These are phyloP conservation scores for Passerculus sandwichensis DNA, from an alignment of 2,797 vertebrate species.

Conservation along the genomic window DNA sequence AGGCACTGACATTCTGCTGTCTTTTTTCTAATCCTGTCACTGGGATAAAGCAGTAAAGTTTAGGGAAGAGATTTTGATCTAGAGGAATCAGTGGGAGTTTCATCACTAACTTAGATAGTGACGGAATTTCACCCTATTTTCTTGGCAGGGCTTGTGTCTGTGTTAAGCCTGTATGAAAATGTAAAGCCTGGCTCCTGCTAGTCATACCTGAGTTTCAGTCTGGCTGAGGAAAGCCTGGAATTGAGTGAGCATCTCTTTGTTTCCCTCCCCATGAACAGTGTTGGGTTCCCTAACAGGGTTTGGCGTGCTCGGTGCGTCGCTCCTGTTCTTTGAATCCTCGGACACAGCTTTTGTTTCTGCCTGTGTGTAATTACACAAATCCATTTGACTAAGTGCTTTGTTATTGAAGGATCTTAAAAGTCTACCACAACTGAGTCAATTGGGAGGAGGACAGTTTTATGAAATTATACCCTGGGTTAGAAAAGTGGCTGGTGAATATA, in stretches of 20 bases:
- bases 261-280: accelerated
- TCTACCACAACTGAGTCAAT: not conserved
- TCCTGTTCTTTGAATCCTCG: not conserved
- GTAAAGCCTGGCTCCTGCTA: not conserved
- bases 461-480: not conserved
- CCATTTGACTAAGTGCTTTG: not conserved
- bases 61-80: not conserved
- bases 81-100: not conserved
- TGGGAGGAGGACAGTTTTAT: not conserved
- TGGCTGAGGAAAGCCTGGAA: not conserved
- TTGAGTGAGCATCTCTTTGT: not conserved
- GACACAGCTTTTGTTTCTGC: not conserved
- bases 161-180: not conserved
- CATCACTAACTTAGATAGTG: not conserved
- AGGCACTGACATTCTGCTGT: not conserved
- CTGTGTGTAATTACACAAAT: not conserved
- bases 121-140: not conserved
- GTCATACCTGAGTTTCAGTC: not conserved
- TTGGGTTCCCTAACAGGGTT: not conserved
- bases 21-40: not conserved
- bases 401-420: not conserved
- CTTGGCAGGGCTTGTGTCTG: not conserved
- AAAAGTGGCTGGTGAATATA: not conserved
- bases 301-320: accelerated
- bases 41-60: not conserved